phyloP scores from a whole-genome alignment of 2,113 vertebrate species.

The Apaloderma vittatum region DNA sequence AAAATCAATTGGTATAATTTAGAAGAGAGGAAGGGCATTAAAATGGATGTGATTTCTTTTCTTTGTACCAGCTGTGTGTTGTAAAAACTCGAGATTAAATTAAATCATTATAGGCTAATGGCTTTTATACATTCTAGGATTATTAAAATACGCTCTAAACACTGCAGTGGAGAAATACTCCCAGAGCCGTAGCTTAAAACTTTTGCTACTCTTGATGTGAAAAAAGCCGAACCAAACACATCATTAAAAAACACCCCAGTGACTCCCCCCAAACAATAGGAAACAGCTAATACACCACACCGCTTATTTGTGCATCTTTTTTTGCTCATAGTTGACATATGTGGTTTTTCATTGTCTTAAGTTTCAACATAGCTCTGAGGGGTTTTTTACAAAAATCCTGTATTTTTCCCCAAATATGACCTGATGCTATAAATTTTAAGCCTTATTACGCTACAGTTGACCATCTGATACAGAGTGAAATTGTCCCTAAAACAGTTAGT shows the following conservation, averaged over 20 bases:
- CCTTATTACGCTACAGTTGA: accelerated
- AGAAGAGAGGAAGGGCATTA: background rate
- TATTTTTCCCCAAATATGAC: background rate
- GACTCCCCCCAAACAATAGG: background rate
- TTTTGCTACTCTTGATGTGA: background rate
- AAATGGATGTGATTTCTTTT: background rate
- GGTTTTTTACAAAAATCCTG: background rate
- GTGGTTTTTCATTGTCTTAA: background rate
- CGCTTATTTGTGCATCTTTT: background rate
- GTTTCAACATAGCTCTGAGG: background rate
- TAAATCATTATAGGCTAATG: background rate
- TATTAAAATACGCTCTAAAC: background rate
- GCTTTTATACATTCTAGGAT: background rate
- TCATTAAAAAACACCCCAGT: accelerated
- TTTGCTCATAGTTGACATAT: background rate
- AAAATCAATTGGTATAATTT: background rate
- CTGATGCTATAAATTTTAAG: background rate
- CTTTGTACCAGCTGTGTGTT: background rate
- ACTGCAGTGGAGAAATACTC: background rate
- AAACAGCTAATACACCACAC: background rate
- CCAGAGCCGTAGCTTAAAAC: background rate
- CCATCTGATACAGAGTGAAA: background rate
- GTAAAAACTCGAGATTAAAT: background rate
- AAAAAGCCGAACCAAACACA: background rate
- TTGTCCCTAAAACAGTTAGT: background rate